Base-by-base conservation (phyloP, 1,140 invertebrate species). In the Brachionus rubens region DNA sequence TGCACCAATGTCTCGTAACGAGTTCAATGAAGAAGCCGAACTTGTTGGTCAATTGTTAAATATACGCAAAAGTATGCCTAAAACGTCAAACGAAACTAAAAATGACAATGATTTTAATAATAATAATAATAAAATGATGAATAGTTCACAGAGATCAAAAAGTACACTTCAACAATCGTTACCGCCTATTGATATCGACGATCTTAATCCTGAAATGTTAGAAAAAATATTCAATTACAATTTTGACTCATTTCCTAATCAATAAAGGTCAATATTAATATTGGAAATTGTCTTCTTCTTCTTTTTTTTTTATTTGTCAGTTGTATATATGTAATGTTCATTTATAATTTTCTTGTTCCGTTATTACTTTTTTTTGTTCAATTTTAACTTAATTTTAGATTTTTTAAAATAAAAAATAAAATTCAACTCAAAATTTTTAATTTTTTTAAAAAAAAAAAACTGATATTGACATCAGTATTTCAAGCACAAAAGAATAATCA, bases 191-290 rank as follows among this genome's bases (percentile, higher is more conserved):
- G 67, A 70, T 16, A 70, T 70, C 19, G 67, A 70, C 21, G 67
- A 70, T 30, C n/a, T 70, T 9, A 70, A 50, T 19, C 33, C 67
- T 14, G 67, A 70, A 47, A 70, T 70, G 67, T 46, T 70, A 9
- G 67, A 70, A 10, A 70, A 70, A 30, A 36, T 70, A 16, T 50
- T 70, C 12, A 70, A 50, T 16, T 70, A 70, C 41, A 70, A 43
- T 33, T 70, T 70, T 70, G 67, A 70, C 16, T 70, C 67, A 3
- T 70, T 36, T 62, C 33, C 30, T 36, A 36, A 33, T 2, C 30
- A 62, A 62, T 62, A 62, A 62, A 26, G 1, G 24, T 24, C 14
- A 6, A 14, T 28, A 30, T 36, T 14, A 6, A 14, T 56, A 14
- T 52, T 10, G 1, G 12, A 30, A 28, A n/a, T 30, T 14, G 10